Evolutionary conservation across 2,888 invertebrate species (phyloP).

Genomic region (Morpho achilles): DNA sequence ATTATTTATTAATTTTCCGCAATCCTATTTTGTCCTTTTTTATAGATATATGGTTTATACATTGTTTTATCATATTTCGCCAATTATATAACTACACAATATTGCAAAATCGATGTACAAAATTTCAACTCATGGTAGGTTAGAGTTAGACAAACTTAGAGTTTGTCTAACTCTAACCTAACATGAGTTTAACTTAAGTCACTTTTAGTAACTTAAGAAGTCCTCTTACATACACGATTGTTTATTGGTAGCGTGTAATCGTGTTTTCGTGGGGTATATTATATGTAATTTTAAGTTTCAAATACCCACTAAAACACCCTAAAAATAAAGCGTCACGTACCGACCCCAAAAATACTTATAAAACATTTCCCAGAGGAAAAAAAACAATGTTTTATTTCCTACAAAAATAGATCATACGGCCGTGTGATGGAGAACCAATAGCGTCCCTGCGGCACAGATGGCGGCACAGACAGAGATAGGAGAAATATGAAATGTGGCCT

Average conservation of each 20-base stretch:
- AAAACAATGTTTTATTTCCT: slow-evolving; percentile 72
- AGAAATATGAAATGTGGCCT: slow-evolving; percentile 76
- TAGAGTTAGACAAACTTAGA: too few species aligned
- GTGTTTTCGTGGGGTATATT: slow-evolving; percentile 1
- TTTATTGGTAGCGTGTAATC: not conserved
- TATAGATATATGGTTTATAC: not conserved
- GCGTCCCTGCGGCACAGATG: slow-evolving; percentile 75
- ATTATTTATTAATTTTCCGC: slow-evolving; percentile 21
- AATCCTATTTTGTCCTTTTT: slow-evolving; percentile 9
- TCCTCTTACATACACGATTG: too few species aligned
- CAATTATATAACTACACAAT: too few species aligned
- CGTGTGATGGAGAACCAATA: slow-evolving; percentile 77
- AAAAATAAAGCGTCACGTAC: slow-evolving; percentile 62
- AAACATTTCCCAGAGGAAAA: slow-evolving; percentile 69
- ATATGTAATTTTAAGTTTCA: slow-evolving; percentile 11
- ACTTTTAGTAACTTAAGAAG: too few species aligned
- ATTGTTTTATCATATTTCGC: not conserved
- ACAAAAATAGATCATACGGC: slow-evolving; percentile 76
- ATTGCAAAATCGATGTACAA: too few species aligned
- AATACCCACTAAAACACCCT: slow-evolving; percentile 14
- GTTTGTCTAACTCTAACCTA: too few species aligned
- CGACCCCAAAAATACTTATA: slow-evolving; percentile 68
- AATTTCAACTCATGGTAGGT: too few species aligned
- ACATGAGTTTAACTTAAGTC: too few species aligned
- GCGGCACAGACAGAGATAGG: slow-evolving; percentile 74